Base-by-base conservation (phyloP, 1,140 invertebrate genomes). In the Choristoneura fumiferana region DNA sequence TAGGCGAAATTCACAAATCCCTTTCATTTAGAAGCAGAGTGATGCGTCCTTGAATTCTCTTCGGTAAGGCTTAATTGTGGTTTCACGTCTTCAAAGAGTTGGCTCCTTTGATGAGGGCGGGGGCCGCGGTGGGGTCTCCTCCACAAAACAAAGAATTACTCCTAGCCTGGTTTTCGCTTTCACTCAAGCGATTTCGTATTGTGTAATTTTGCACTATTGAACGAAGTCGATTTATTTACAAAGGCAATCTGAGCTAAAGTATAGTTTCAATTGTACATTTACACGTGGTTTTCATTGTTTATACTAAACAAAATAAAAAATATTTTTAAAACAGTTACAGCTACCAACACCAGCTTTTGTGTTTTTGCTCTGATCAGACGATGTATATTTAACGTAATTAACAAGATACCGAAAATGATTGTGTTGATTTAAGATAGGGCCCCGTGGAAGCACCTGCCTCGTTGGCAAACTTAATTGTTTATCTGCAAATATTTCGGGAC, bases 21-120 rank as follows among this genome's bases (percentile, higher is more conserved):
- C 72, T 77, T 82, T 81, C 67, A 73, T 75, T 76, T 71, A 49
- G 43, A 58, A 62, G 62, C 65, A 69, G 78, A 78, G 73, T 76
- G 74, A 76, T 65, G 67, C 67, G 77, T 82, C 80, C 84, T 84
- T 87, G 77, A 78, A 78, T 76, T 81, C 78, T 75, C 76, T 68
- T 76, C 67, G 76, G 81, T 67, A 78, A 82, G 75, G 77, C 79
- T 84, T 82, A 84, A 87, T 85, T 85, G 79, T 80, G 77, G 79
- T 81, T 82, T 77, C 62, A 69, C 71, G 67, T 72, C 79, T 85
- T 84, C 81, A 87, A 87, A 87, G 84, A 84, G 81, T 87, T 84
- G 76, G 63, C 54, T 72, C 71, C 72, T 84, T 85, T 80, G 80
- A 81, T 40, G 60, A 55, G 59, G 10, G 36, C 14, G 58, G 12